Evolutionary conservation across 2,888 invertebrate species (phyloP), one percentile per base, ranked within the genome.

Genomic region (Drosophila trichaetosa): DNA sequence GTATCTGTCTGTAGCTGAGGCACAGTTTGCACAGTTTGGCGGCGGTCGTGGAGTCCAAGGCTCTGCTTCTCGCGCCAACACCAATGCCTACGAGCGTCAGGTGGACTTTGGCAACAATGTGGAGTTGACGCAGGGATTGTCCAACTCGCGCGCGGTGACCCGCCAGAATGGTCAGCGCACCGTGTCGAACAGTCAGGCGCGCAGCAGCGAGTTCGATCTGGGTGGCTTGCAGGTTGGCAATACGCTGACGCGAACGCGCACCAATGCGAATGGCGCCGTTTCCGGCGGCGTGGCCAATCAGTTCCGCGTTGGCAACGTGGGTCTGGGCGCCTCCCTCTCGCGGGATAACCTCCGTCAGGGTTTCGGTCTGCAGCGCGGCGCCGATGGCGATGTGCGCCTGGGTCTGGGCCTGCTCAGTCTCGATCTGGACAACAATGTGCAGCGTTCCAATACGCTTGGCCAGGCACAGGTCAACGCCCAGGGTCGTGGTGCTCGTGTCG

Each of bases 181-280:
- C 29, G 82, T 91, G 2, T 74, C 89, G 2, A 80, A 84, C 2
- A 92, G 87, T n/a, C 86, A 90, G 60, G 87, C 92, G 2, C 72
- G 83, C 13, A 85, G 87, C 0, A 81, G 85, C 1, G 93, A 88
- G 0, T 31, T 91, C 1, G 91, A 91, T 10, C 6, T 93, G 5
- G 93, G 92, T 0, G 84, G 90, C 4, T 71, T 93, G n/a, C 91
- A 90, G 34, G 51, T 92, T 5, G 92, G 92, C 51, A 91, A 91
- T 54, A 92, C 92, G 0, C 24, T 92, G 42, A 92, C 92, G 5
- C 84, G 88, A 16, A 83, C 90, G 1, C 72, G 80, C 51, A 85
- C 89, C 5, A 74, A 85, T 11, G 86, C 87, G 6, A 91, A 92
- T 66, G 92, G 92, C 0, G 83, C 79, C 13, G 81, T 89, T 0